Evolutionary conservation across 2,113 vertebrate species (phyloP).

Genomic region (Smithornis capensis): DNA sequence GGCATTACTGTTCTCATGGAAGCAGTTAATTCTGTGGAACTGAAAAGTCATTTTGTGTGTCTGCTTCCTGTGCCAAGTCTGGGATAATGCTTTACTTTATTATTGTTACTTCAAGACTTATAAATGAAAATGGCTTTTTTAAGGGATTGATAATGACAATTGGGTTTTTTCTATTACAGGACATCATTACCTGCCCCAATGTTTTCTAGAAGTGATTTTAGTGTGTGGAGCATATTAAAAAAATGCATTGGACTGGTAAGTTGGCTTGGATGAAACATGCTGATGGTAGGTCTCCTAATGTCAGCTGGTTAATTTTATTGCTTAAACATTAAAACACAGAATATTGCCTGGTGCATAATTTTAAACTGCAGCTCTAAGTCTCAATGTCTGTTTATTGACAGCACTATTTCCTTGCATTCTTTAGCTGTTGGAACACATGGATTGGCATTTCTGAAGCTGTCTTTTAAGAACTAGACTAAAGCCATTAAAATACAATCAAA

Average conservation of each 20-base stretch:
- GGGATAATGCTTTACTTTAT: neutral
- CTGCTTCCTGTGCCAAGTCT: neutral
- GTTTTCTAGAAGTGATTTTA: slow-evolving; percentile 92
- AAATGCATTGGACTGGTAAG: slow-evolving; percentile 97
- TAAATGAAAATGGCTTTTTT: neutral
- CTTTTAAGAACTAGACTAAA: neutral
- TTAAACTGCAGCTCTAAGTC: neutral
- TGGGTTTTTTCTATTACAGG: slow-evolving; percentile 63
- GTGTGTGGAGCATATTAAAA: slow-evolving; percentile 94
- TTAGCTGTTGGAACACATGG: neutral
- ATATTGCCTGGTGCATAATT: neutral
- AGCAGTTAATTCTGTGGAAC: neutral
- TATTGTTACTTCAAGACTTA: neutral
- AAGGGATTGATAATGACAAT: neutral
- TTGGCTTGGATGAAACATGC: neutral
- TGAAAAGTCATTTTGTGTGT: neutral
- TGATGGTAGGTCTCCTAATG: neutral
- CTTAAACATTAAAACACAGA: neutral
- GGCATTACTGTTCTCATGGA: neutral
- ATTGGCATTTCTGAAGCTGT: neutral
- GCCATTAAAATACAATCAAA: neutral
- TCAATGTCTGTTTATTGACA: neutral
- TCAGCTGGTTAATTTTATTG: neutral
- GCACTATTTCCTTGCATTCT: neutral
- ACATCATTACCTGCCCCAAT: slow-evolving; percentile 88